Evolutionary conservation across 2,888 invertebrate species (phyloP).

Genomic region (Torymus tubicola): DNA sequence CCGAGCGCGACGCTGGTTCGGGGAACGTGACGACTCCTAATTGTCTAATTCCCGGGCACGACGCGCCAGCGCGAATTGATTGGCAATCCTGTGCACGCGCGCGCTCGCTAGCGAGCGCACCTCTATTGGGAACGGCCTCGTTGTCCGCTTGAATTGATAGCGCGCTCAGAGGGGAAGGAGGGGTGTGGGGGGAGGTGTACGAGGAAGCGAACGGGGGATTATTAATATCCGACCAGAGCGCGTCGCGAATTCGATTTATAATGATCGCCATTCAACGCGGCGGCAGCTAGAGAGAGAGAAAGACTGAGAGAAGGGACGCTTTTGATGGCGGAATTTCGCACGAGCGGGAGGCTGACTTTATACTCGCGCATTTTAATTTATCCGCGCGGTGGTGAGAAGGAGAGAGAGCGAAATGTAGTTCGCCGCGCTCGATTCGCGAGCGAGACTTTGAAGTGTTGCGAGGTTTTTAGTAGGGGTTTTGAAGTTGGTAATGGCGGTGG

Average conservation of each 20-base stretch:
- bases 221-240: conserved; percentile 61
- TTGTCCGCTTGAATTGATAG: conserved; percentile 61
- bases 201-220: conserved; percentile 56
- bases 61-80: conserved; percentile 72
- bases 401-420: background rate
- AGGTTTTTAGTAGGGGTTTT: background rate
- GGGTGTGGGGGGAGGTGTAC: conserved; percentile 23
- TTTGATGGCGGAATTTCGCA: conserved; percentile 10
- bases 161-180: background rate
- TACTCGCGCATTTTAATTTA: no score
- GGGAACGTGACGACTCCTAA: conserved; percentile 76
- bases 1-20: conserved; percentile 51
- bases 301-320: background rate
- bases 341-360: background rate
- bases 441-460: background rate
- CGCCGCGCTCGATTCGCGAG: background rate
- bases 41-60: conserved; percentile 76
- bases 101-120: background rate
- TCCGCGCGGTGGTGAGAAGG: background rate
- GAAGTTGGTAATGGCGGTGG: no score
- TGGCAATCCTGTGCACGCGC: conserved; percentile 65
- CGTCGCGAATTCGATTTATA: conserved; percentile 53
- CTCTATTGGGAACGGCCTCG: conserved; percentile 62
- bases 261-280: conserved; percentile 45
- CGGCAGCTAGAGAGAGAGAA: no score